A percentile compares a stretch with the other conserved stretches of the same genome.
phyloP scores from a whole-genome alignment of 2,888 invertebrate species.

The Gerosis bhagava region DNA sequence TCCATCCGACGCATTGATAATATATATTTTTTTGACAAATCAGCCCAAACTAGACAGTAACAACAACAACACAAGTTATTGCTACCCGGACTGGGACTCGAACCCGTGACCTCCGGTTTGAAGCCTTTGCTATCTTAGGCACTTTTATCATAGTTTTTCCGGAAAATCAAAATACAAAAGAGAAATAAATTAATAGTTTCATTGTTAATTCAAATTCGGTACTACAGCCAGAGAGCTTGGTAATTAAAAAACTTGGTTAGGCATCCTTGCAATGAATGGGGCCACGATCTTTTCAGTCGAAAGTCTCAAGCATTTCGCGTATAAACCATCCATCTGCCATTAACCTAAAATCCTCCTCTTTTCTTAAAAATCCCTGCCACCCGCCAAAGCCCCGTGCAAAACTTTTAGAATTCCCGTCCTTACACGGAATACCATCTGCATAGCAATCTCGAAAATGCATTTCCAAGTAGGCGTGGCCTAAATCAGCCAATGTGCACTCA shows the following conservation, averaged over 20 bases:
- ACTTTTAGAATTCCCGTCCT: slow-evolving; percentile 57
- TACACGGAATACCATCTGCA: slow-evolving; percentile 64
- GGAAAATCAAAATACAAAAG: too few relatives aligned
- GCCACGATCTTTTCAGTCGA: slow-evolving; percentile 21
- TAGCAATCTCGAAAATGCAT: slow-evolving; percentile 80
- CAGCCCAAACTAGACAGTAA: too few relatives aligned
- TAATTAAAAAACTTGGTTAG: slow-evolving; percentile 26
- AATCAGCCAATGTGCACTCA: slow-evolving; percentile 81
- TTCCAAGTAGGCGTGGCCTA: slow-evolving; percentile 74
- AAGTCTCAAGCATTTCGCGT: slow-evolving; percentile 17
- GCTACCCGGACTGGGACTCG: too few relatives aligned
- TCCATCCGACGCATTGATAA: too few relatives aligned
- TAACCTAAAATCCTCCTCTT: slow-evolving; percentile 53
- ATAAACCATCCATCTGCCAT: slow-evolving; percentile 40
- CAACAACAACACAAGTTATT: too few relatives aligned
- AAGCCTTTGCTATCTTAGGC: too few relatives aligned
- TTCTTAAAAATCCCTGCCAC: slow-evolving; percentile 38
- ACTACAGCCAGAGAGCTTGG: slow-evolving; percentile 14
- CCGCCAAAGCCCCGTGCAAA: slow-evolving; percentile 49
- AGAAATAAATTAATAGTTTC: too few relatives aligned
- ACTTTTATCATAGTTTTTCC: too few relatives aligned
- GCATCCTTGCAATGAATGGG: slow-evolving; percentile 16
- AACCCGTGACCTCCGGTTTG: too few relatives aligned
- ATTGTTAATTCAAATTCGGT: too few relatives aligned
- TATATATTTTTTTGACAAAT: too few relatives aligned